phyloP scores from a whole-genome alignment of 2,113 vertebrate genomes.

The Periophthalmus modestus region DNA sequence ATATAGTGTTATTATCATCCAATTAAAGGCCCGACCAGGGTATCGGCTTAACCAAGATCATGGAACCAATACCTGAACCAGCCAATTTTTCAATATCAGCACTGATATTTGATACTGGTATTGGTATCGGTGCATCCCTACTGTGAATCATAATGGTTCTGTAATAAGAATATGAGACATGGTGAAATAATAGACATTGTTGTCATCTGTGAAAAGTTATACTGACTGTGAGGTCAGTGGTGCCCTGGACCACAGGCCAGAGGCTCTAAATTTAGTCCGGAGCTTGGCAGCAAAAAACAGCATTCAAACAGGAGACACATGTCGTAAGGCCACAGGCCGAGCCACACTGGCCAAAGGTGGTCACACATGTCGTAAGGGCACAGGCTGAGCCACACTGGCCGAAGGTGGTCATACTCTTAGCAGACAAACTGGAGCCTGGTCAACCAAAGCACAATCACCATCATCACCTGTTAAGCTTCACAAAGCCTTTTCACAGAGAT shows the following conservation, averaged over 20 bases:
- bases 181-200: conserved; percentile 31
- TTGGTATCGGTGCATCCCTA: too few relatives aligned
- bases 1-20: too few relatives aligned
- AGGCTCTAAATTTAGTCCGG: conserved; percentile 64
- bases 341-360: conserved; percentile 58
- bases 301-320: conserved; percentile 50
- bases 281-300: conserved; percentile 51
- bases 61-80: too few relatives aligned
- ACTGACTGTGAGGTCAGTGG: conserved; percentile 53
- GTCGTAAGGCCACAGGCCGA: conserved; percentile 45
- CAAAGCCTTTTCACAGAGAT: not conserved
- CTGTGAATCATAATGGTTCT: not conserved
- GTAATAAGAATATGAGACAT: not conserved
- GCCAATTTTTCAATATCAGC: too few relatives aligned
- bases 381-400: conserved; percentile 41
- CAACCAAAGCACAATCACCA: conserved; percentile 39
- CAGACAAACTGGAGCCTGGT: conserved; percentile 62
- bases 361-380: conserved; percentile 52
- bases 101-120: too few relatives aligned
- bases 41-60: too few relatives aligned
- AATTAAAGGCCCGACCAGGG: too few relatives aligned
- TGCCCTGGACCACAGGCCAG: conserved; percentile 42
- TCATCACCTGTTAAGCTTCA: conserved; percentile 17
- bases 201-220: conserved; percentile 41
- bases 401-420: conserved; percentile 59